Percentiles rank a stretch among this genome's conserved stretches.
Conservation (phyloP, 2,113 vertebrate species). For the Neotragus pygmaeus region DNA sequence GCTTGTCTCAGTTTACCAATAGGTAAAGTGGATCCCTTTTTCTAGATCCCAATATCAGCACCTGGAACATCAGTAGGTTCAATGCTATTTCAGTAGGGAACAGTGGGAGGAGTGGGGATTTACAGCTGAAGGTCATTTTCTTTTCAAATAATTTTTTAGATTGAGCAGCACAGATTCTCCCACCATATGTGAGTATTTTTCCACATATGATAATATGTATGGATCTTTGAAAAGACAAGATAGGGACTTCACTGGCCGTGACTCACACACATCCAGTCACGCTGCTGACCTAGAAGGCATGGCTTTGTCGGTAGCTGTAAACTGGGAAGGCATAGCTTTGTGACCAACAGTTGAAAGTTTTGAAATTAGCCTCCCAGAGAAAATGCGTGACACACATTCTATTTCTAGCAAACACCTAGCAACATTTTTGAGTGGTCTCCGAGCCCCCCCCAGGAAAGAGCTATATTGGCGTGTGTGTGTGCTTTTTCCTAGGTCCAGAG, state of each 20-base stretch:
- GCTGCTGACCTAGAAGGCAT: slow-evolving; percentile 30
- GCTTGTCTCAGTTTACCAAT: not conserved
- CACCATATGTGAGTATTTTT: slow-evolving; percentile 67
- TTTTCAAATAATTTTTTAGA: slow-evolving; percentile 73
- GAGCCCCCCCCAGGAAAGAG: not conserved
- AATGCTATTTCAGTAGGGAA: not conserved
- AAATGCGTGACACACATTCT: not conserved
- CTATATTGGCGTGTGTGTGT: slow-evolving; percentile 53
- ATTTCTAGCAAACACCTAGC: not conserved
- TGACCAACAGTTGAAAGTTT: not conserved
- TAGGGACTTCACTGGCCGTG: slow-evolving; percentile 1
- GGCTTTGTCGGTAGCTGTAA: slow-evolving; percentile 56
- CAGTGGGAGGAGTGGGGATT: slow-evolving; percentile 21
- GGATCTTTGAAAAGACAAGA: slow-evolving; percentile 39
- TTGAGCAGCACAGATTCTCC: slow-evolving; percentile 69
- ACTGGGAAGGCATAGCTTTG: slow-evolving; percentile 50
- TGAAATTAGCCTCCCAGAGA: slow-evolving; percentile 27
- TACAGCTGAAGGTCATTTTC: slow-evolving; percentile 58
- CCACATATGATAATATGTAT: slow-evolving; percentile 52
- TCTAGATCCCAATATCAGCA: not conserved
- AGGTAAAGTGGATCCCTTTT: not conserved
- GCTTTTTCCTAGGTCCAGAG: slow-evolving; percentile 91
- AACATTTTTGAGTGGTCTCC: not conserved
- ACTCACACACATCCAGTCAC: not conserved
- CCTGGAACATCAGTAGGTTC: not conserved